phyloP scores from a whole-genome alignment of 2,113 vertebrate species.

The Notiomystis cincta region DNA sequence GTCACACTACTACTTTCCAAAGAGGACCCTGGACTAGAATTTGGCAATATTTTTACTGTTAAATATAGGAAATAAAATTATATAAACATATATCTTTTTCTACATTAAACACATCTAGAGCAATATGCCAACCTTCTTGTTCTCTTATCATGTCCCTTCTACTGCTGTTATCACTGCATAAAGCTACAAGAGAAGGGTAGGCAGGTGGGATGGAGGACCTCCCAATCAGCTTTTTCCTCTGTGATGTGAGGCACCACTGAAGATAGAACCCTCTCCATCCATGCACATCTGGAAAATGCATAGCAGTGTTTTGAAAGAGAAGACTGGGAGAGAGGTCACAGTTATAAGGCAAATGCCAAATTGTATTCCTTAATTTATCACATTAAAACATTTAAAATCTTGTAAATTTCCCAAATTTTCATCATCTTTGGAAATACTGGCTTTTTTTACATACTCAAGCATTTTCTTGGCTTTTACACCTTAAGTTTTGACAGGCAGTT shows the following conservation, averaged over 20 bases:
- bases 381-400: not conserved
- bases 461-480: not conserved
- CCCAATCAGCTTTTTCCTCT: not conserved
- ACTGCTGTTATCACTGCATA: not conserved
- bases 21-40: not conserved
- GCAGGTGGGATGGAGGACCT: not conserved
- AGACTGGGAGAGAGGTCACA: not conserved
- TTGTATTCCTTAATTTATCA: not conserved
- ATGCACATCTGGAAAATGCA: not conserved
- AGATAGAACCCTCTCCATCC: not conserved
- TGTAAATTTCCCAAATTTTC: not conserved
- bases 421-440: not conserved
- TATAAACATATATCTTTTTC: not conserved
- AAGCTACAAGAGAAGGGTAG: not conserved
- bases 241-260: not conserved
- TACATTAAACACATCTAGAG: not conserved
- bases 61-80: not conserved
- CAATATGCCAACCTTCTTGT: not conserved
- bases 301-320: not conserved
- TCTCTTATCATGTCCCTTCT: not conserved
- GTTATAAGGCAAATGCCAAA: not conserved
- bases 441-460: not conserved
- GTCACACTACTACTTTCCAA: rapidly evolving
- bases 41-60: not conserved
- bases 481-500: not conserved